Evolutionary conservation across 2,113 vertebrate species (phyloP).

Genomic region (Petrocephalus zakoni): DNA sequence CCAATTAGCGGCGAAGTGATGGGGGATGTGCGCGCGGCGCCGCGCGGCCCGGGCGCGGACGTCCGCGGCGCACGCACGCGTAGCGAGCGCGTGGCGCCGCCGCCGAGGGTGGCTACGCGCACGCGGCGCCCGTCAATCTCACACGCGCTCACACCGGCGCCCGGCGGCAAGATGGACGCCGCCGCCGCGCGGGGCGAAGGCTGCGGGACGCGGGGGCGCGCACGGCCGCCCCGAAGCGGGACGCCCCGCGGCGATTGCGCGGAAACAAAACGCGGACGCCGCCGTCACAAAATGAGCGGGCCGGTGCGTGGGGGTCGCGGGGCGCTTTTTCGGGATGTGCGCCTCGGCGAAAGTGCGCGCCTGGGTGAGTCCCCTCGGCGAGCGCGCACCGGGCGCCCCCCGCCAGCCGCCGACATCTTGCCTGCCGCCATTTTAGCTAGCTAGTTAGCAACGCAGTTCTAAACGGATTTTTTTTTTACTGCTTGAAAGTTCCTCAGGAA

Average conservation of each 20-base stretch:
- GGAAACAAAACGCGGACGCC: neutral
- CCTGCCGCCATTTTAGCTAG: slow-evolving; percentile 52
- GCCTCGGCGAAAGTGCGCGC: neutral
- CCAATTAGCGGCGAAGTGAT: slow-evolving; percentile 8
- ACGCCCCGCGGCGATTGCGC: neutral
- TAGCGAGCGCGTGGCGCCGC: too few species aligned
- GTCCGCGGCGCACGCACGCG: too few species aligned
- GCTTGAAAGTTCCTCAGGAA: slow-evolving; percentile 21
- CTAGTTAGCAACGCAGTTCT: slow-evolving; percentile 32
- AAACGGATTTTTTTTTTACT: neutral
- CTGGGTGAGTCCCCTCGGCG: neutral
- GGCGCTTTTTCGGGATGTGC: too few species aligned
- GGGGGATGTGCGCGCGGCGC: too few species aligned
- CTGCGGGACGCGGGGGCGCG: neutral
- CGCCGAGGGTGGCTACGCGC: neutral
- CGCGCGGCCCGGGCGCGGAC: too few species aligned
- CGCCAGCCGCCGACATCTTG: slow-evolving; percentile 48
- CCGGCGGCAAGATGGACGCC: slow-evolving; percentile 13
- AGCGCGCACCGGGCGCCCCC: slow-evolving; percentile 12
- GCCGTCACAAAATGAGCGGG: neutral
- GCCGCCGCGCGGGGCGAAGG: neutral
- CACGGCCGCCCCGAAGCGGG: neutral
- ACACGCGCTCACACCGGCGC: neutral
- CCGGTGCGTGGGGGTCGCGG: neutral
- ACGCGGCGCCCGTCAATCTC: slow-evolving; percentile 21